A percentile compares a stretch with the other conserved stretches of the same genome.
phyloP scores from a whole-genome alignment of 2,113 vertebrate species.

The Dryoscopus gambensis region DNA sequence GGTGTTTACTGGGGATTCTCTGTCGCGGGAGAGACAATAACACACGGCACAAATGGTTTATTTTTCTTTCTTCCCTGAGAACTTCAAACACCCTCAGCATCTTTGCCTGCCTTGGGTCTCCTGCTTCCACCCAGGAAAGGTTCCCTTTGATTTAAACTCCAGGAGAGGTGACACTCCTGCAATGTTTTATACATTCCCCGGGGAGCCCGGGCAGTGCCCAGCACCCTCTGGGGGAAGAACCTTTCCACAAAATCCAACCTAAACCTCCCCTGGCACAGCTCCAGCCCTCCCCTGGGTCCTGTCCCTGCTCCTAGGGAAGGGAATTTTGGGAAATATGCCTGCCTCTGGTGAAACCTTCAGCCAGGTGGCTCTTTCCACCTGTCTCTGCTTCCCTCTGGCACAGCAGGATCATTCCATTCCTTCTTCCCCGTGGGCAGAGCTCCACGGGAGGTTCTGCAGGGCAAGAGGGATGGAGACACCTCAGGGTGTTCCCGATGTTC shows the following conservation, averaged over 20 bases:
- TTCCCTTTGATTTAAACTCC: not conserved
- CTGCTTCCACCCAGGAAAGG: not conserved
- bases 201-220: not conserved
- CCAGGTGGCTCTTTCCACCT: not conserved
- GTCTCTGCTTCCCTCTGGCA: not conserved
- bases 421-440: not conserved
- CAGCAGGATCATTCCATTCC: not conserved
- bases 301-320: not conserved
- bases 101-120: not conserved
- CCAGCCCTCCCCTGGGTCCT: not conserved
- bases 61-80: not conserved
- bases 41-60: not conserved
- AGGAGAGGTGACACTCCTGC: not conserved
- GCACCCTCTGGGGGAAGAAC: not conserved
- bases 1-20: not conserved
- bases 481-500: accelerated
- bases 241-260: not conserved
- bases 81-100: not conserved
- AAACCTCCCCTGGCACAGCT: accelerated
- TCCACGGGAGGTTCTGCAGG: not conserved
- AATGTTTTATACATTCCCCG: not conserved
- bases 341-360: not conserved
- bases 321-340: not conserved
- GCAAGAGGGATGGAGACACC: not conserved
- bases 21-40: not conserved